Conservation (phyloP, 2,888 invertebrate species). For the Phyto melanocephala region DNA sequence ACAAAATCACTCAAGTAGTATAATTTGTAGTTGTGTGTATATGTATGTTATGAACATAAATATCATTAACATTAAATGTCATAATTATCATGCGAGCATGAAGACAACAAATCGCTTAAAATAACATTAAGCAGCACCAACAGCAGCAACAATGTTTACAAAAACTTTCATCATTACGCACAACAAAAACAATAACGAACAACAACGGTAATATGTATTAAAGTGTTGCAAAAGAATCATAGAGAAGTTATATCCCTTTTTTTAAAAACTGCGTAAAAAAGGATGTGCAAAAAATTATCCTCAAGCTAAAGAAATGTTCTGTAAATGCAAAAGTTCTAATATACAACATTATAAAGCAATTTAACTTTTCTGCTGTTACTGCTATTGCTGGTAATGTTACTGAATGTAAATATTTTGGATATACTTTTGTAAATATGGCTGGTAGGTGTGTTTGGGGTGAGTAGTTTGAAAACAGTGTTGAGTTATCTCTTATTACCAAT, state of each 20-base stretch:
- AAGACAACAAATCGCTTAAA: not conserved
- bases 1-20: slow-evolving; percentile 4
- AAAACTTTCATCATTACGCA: slow-evolving; percentile 34
- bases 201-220: not conserved
- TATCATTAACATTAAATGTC: not conserved
- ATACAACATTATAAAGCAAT: slow-evolving; percentile 58
- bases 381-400: not conserved
- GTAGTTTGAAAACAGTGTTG: not conserved
- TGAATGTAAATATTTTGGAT: not conserved
- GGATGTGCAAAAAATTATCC: slow-evolving; percentile 20
- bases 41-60: not conserved
- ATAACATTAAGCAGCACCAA: not conserved
- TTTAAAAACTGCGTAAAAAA: not conserved
- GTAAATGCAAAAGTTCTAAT: slow-evolving; percentile 51
- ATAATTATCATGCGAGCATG: slow-evolving; percentile 13
- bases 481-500: no score
- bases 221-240: not conserved
- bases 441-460: not conserved
- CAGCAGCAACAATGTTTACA: slow-evolving; percentile 29
- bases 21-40: not conserved
- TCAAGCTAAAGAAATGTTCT: slow-evolving; percentile 39
- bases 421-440: not conserved
- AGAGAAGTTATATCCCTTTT: slow-evolving; percentile 14
- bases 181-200: not conserved
- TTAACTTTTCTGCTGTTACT: slow-evolving; percentile 36